These are phyloP conservation scores for Meriones psammophilus DNA, from an alignment of 2,797 vertebrate species.

Conservation along the genomic window DNA sequence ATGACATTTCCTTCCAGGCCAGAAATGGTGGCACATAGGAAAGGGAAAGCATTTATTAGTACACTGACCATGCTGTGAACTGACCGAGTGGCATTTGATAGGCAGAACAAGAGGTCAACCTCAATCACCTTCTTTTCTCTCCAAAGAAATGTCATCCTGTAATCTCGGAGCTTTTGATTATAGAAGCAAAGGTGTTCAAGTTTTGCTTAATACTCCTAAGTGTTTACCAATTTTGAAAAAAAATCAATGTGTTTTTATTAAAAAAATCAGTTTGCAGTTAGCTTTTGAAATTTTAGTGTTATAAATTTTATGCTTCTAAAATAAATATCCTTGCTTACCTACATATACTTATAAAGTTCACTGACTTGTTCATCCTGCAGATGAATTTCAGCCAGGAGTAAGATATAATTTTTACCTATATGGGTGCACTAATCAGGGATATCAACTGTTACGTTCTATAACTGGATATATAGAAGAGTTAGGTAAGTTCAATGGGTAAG, in stretches of 20 bases:
- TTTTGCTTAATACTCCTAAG: background rate
- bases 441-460: constrained; percentile 87
- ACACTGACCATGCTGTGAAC: background rate
- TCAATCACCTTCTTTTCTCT: background rate
- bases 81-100: background rate
- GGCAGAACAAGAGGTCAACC: background rate
- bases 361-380: constrained; percentile 79
- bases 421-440: constrained; percentile 88
- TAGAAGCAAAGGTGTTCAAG: constrained; percentile 19
- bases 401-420: constrained; percentile 88
- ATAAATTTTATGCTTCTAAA: constrained; percentile 13
- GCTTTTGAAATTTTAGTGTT: background rate
- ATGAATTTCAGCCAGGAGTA: constrained; percentile 86
- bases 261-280: constrained; percentile 5
- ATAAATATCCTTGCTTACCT: background rate
- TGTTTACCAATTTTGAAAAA: constrained; percentile 29
- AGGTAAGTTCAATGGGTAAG: constrained; percentile 84
- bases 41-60: background rate
- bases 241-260: background rate
- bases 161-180: background rate
- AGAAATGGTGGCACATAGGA: background rate
- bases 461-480: constrained; percentile 89
- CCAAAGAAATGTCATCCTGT: background rate
- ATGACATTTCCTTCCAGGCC: background rate
- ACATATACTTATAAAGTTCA: background rate